These are phyloP conservation scores for Halichoerus grypus DNA, from an alignment of 2,113 vertebrate genomes.

Conservation along the genomic window DNA sequence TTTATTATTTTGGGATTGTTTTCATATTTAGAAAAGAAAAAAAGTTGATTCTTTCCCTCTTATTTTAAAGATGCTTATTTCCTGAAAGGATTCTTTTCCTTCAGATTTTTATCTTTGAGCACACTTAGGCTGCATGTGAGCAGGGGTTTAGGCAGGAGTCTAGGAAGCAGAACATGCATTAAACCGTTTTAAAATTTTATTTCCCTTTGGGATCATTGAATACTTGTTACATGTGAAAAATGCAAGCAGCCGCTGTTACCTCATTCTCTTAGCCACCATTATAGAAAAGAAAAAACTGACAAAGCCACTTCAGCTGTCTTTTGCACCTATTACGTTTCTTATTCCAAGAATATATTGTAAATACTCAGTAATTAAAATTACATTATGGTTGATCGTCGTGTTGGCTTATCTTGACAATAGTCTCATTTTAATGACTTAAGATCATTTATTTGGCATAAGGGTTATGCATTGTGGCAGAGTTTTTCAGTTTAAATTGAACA, in stretches of 20 bases:
- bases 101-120: constrained; percentile 63
- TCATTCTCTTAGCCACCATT: constrained; percentile 63
- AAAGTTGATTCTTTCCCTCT: constrained; percentile 63
- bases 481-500: constrained; percentile 46
- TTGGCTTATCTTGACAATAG: constrained; percentile 81
- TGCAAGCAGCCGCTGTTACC: constrained; percentile 59
- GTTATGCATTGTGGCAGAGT: background rate
- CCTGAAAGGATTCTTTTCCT: constrained; percentile 69
- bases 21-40: constrained; percentile 63
- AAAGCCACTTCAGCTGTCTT: constrained; percentile 75
- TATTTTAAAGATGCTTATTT: constrained; percentile 68
- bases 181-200: constrained; percentile 20
- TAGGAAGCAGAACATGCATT: constrained; percentile 8
- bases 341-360: constrained; percentile 72
- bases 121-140: constrained; percentile 62
- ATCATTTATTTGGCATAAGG: constrained; percentile 7
- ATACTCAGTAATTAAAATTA: constrained; percentile 76
- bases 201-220: constrained; percentile 16
- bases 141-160: constrained; percentile 33
- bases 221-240: constrained; percentile 59
- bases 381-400: constrained; percentile 62
- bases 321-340: constrained; percentile 82
- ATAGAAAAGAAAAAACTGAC: constrained; percentile 61
- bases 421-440: constrained; percentile 67
- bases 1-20: constrained; percentile 69